A percentile compares a stretch with the other conserved stretches of the same genome.
These are phyloP conservation scores for Oopsacas minuta DNA, from an alignment of 37 sponge, comb jelly and placozoan genomes.

Conservation along the genomic window DNA sequence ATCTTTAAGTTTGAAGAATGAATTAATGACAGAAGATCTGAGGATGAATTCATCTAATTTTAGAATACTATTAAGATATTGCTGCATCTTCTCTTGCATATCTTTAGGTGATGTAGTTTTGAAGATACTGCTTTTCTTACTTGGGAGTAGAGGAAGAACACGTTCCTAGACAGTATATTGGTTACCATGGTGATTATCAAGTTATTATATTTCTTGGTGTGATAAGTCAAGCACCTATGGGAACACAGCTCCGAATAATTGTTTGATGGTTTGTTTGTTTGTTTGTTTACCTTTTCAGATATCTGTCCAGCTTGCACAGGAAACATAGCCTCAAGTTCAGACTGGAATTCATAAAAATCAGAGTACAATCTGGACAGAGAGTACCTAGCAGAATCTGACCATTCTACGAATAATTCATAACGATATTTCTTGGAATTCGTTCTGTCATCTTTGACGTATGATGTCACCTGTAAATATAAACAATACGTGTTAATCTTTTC, in stretches of 20 bases:
- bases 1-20: constrained; percentile 18
- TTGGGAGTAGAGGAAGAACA: neutral
- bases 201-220: neutral
- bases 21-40: neutral
- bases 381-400: neutral
- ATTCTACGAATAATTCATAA: neutral
- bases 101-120: neutral
- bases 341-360: constrained; percentile 2
- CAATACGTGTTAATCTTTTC: too few species aligned
- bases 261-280: too few species aligned
- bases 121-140: neutral
- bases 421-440: neutral
- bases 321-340: neutral
- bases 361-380: neutral
- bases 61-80: neutral
- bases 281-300: neutral
- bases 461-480: neutral
- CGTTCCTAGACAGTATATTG: neutral
- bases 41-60: neutral
- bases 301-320: constrained; percentile 4
- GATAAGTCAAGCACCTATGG: neutral
- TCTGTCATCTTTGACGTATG: neutral
- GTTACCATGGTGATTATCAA: neutral
- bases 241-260: too few species aligned
- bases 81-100: neutral